phyloP scores from a whole-genome alignment of 2,113 vertebrate species.

The Tenrec ecaudatus region DNA sequence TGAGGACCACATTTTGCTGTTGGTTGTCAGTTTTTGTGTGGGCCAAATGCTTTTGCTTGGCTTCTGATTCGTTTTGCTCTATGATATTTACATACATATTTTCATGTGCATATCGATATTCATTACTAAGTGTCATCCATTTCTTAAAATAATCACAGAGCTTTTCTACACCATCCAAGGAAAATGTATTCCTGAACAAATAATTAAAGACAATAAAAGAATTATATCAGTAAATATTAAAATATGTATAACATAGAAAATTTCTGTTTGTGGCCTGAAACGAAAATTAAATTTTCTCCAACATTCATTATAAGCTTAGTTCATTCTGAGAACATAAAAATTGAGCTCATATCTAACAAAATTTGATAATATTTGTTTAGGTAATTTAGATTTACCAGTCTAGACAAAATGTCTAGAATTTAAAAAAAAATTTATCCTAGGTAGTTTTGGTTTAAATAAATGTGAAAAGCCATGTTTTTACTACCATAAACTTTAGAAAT shows the following conservation, averaged over 20 bases:
- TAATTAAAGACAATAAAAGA: constrained; percentile 40
- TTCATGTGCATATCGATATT: constrained; percentile 91
- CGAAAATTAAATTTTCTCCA: not conserved
- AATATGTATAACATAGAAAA: constrained; percentile 20
- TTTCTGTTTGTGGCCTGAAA: not conserved
- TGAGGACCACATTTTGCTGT: constrained; percentile 73
- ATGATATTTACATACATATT: constrained; percentile 77
- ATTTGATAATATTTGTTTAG: constrained; percentile 38
- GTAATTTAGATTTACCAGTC: constrained; percentile 46
- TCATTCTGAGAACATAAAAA: constrained; percentile 40
- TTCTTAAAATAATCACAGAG: constrained; percentile 86
- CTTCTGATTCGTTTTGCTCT: constrained; percentile 78
- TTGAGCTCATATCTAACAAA: constrained; percentile 39
- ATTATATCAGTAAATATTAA: not conserved
- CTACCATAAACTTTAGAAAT: constrained; percentile 59
- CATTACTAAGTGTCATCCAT: constrained; percentile 89
- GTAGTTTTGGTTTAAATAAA: constrained; percentile 72
- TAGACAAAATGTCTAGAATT: constrained; percentile 62
- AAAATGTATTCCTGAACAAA: constrained; percentile 82
- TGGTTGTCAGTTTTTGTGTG: constrained; percentile 57
- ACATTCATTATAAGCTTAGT: constrained; percentile 39
- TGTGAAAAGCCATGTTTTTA: constrained; percentile 64
- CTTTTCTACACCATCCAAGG: constrained; percentile 79
- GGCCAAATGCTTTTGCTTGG: constrained; percentile 65
- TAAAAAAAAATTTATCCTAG: constrained; percentile 57